Evolutionary conservation across 1,140 invertebrate genomes (phyloP), one percentile per base, ranked within the genome.

Genomic region (Nasonia giraulti): DNA sequence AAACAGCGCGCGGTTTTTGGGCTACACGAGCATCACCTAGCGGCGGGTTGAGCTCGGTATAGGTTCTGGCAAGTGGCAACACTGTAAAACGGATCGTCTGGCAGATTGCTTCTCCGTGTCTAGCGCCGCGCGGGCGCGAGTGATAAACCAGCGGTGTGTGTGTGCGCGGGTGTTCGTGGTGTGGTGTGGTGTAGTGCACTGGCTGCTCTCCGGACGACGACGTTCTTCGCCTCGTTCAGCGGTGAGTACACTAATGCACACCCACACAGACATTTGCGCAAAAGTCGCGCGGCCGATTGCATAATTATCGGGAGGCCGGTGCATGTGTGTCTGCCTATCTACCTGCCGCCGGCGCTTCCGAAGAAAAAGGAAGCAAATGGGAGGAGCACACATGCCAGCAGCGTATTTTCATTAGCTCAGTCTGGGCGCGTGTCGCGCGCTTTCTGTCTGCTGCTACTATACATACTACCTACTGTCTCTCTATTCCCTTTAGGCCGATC

Each of bases 211-310:
- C 88, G 83, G 89, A 88, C 90, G 88, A 89, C 91, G 91, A 92
- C 90, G 89, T 91, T 91, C 90, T 89, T 91, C 91, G 88, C 88
- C 86, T 90, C 88, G 89, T 86, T 89, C 88, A 90, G 90, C 90
- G 90, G 92, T 93, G 91, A 91, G 91, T 91, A 87, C 88, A 82
- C 79, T 14, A 11, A 14, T n/a, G 50, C 80, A 75, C 27, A 17
- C 37, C 20, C 11, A 37, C 27, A 33, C 80, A 31, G 40, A 37
- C 62, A 75, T 82, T 66, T 10, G 27, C 71, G 2, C 27, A 10
- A 37, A 33, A 14, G 6, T 11, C 40, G 23, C 31, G 20, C 55
- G 31, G 12, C 17, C 3, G 17, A n/a, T 75, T 75, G 80, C 80
- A 82, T 81, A 73, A 81, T 81, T 50, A 75, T 14, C 8, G 68